Evolutionary conservation across 2,113 vertebrate species (phyloP), one percentile per base, ranked within the genome.

Genomic region (Cricetomys ansorgei): DNA sequence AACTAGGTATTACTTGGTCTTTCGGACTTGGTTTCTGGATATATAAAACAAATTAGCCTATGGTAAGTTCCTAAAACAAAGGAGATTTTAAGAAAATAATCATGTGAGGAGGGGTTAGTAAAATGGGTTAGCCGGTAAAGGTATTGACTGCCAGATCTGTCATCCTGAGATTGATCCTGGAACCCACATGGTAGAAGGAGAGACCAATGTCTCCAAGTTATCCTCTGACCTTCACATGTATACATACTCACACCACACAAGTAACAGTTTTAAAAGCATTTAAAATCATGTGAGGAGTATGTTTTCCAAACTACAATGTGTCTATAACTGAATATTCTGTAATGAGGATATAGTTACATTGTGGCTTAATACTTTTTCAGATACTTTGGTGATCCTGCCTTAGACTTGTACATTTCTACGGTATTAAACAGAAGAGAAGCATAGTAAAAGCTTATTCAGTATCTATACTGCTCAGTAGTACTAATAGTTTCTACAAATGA

Each of bases 301-400:
- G 43, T 79, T 91, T 96, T 57, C 70, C 65, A 88, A 94, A 96
- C 34, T 59, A 91, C 0, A 67, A 53, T 6, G 48, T 43, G 43
- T 57, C 37, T 93, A 72, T 45, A n/a, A 90, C 43, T 70, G 53
- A 76, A 4, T 55, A 16, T 67, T 90, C 59, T 40, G 89, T 23
- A 84, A 79, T 93, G 50, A 37, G 6, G 92, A 65, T 53, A 64
- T 59, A 70, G 87, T 88, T 88, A 79, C 21, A 89, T 79, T 80
- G 37, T 86, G 84, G 37, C n/a, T 95, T 94, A 87, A 91, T 45
- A 43, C 29, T 94, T 94, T 77, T 69, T 45, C 67, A 91, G 34
- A 16, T 69, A 70, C 7, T 64, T 8, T 48, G 84, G 23, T 91
- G n/a, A 89, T 0, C 95, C 27, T 2, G 73, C 45, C 76, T 90